A percentile compares a stretch with the other conserved stretches of the same genome.
Conservation (phyloP, 2,888 invertebrate genomes). For the Ectemnius lituratus region DNA sequence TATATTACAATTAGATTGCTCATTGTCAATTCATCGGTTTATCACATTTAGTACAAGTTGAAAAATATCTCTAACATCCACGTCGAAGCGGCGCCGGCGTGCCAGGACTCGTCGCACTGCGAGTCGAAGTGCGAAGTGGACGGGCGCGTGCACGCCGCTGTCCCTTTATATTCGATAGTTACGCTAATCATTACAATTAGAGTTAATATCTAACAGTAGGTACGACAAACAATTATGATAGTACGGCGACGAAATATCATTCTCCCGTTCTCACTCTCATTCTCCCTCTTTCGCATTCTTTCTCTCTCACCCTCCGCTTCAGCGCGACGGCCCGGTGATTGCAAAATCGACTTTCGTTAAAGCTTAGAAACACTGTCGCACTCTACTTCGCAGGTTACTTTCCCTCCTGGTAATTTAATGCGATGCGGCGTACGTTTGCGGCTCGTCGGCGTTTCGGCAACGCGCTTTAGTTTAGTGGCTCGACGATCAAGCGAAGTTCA, state of each 20-base stretch:
- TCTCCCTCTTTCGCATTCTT: background rate
- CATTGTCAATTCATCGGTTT: conserved; percentile 78
- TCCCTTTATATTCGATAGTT: conserved; percentile 46
- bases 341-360: conserved; percentile 66
- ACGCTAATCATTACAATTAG: conserved; percentile 56
- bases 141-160: conserved; percentile 36
- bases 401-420: no score
- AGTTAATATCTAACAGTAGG: conserved; percentile 65
- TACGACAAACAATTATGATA: conserved; percentile 72
- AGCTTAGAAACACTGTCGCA: conserved; percentile 27
- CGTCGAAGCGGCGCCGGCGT: conserved; percentile 62
- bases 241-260: conserved; percentile 65
- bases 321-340: conserved; percentile 64
- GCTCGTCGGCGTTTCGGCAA: no score
- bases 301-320: conserved; percentile 30
- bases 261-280: conserved; percentile 24
- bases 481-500: no score
- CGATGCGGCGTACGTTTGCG: no score
- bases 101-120: conserved; percentile 8
- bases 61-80: conserved; percentile 78
- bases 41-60: conserved; percentile 78
- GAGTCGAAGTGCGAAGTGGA: conserved; percentile 1
- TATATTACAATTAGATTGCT: conserved; percentile 78
- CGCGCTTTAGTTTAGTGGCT: no score
- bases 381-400: background rate